Percentiles rank a stretch among this genome's conserved stretches.
Conservation (phyloP, 2,888 invertebrate species). For the Platycnemis pennipes region DNA sequence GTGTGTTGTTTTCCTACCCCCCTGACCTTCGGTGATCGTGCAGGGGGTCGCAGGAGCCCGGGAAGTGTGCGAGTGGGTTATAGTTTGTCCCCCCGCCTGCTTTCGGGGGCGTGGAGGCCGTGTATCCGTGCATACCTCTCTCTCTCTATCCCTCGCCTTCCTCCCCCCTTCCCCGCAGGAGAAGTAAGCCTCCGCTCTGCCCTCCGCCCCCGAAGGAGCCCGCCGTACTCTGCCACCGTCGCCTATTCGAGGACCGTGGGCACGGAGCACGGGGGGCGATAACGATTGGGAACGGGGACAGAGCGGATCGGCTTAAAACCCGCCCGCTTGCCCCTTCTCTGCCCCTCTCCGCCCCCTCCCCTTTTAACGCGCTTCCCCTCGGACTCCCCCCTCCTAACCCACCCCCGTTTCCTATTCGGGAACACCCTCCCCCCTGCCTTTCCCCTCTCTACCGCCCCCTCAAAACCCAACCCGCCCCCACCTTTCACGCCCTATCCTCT, state of each 20-base stretch:
- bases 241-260: background rate
- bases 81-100: background rate
- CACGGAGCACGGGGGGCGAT: background rate
- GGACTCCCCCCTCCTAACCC: background rate
- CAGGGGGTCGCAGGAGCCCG: background rate
- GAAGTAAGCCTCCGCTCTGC: background rate
- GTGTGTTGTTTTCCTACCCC: background rate
- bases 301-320: background rate
- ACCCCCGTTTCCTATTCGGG: background rate
- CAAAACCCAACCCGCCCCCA: background rate
- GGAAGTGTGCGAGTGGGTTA: conserved; percentile 9
- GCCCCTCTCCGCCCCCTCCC: background rate
- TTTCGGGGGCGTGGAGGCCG: background rate
- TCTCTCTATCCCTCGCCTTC: background rate
- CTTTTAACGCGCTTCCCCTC: background rate
- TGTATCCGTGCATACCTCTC: background rate
- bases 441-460: background rate
- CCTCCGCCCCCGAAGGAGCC: background rate
- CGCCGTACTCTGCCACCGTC: background rate
- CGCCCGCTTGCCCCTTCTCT: background rate
- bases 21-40: background rate
- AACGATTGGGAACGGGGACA: conserved; percentile 34
- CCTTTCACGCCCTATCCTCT: background rate
- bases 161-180: background rate
- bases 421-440: background rate